These are phyloP conservation scores for Meloidogyne floridensis DNA, from an alignment of 1,140 invertebrate genomes.

Conservation along the genomic window DNA sequence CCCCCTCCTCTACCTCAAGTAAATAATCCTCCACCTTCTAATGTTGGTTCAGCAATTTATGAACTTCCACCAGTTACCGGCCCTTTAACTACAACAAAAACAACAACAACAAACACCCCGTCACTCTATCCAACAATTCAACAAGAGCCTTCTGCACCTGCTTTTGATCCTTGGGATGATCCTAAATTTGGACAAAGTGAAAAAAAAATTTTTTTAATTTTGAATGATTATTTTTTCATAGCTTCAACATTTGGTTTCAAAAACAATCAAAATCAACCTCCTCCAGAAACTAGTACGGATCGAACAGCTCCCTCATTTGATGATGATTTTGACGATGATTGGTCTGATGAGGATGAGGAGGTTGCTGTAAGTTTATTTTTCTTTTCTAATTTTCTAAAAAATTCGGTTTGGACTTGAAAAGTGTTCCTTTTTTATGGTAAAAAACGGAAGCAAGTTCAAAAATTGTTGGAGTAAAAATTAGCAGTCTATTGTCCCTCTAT, in stretches of 20 bases:
- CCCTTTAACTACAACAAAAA: not conserved
- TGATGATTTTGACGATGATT: slow-evolving; percentile 65
- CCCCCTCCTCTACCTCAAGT: slow-evolving; percentile 44
- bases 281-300: not conserved
- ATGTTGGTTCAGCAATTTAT: slow-evolving; percentile 21
- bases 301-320: slow-evolving; percentile 28
- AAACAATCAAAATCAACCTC: slow-evolving; percentile 8
- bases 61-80: slow-evolving; percentile 27
- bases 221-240: not conserved
- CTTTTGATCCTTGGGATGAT: slow-evolving; percentile 37
- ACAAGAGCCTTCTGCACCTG: not conserved
- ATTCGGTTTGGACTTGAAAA: not conserved
- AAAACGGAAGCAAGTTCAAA: not conserved
- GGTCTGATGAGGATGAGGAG: slow-evolving; percentile 64
- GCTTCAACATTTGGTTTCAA: slow-evolving; percentile 1
- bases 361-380: slow-evolving; percentile 39
- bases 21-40: not conserved
- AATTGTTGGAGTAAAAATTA: not conserved
- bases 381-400: not conserved
- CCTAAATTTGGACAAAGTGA: not conserved
- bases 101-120: not conserved
- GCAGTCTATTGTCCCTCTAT: too few species aligned
- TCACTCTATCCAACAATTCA: not conserved
- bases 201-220: too few species aligned
- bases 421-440: not conserved